Evolutionary conservation across 2,888 invertebrate genomes (phyloP).

Genomic region (Limnephilus rhombicus): DNA sequence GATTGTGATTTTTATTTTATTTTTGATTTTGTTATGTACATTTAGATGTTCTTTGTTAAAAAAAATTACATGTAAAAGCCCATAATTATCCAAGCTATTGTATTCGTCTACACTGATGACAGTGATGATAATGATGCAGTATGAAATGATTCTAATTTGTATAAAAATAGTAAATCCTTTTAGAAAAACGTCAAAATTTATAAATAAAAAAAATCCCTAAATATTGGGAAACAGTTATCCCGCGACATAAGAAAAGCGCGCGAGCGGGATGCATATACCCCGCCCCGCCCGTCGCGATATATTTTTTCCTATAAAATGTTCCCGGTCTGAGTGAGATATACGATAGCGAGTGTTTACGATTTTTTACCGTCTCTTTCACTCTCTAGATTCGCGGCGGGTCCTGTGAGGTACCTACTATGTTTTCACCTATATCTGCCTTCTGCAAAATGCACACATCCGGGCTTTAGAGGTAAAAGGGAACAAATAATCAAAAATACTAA

Average conservation of each 20-base stretch:
- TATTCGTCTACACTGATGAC: too few species aligned
- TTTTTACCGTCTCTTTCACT: conserved; percentile 48
- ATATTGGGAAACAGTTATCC: background rate
- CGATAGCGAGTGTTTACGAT: conserved; percentile 54
- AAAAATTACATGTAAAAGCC: too few species aligned
- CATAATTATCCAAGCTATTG: too few species aligned
- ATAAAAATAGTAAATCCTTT: too few species aligned
- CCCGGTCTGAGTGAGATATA: conserved; percentile 53
- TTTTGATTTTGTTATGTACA: too few species aligned
- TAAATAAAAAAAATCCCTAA: background rate
- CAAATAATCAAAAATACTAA: background rate
- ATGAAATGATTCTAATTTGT: too few species aligned
- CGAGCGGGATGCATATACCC: conserved; percentile 28
- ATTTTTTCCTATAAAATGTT: conserved; percentile 58
- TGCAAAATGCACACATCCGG: conserved; percentile 55
- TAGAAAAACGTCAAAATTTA: too few species aligned
- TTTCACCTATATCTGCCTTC: conserved; percentile 61
- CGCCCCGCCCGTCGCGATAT: conserved; percentile 35
- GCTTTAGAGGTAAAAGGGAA: background rate
- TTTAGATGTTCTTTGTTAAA: too few species aligned
- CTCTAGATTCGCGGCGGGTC: conserved; percentile 44
- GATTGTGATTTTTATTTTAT: too few species aligned
- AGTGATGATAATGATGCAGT: too few species aligned
- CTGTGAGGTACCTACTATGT: conserved; percentile 47
- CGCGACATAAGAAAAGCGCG: conserved; percentile 4